Evolutionary conservation across 1,140 invertebrate genomes (phyloP).

Genomic region (Philopotamus ludificatus): DNA sequence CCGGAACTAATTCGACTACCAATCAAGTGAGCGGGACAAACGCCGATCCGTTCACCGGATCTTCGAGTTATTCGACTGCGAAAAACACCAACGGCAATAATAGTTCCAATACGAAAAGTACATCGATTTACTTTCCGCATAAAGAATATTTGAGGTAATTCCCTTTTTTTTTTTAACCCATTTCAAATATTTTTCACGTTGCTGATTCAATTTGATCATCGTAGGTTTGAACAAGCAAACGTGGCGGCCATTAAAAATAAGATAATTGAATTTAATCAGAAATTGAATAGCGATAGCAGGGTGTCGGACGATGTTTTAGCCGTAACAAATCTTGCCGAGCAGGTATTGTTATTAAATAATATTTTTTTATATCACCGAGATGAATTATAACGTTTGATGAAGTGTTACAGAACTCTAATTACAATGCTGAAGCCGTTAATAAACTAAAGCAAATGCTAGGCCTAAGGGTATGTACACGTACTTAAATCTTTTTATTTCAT

Average conservation of each 20-base stretch:
- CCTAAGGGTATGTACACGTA: slow-evolving; percentile 60
- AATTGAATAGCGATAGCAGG: slow-evolving; percentile 51
- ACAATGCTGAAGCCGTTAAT: slow-evolving; percentile 55
- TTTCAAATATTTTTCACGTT: not conserved
- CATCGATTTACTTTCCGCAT: slow-evolving; percentile 45
- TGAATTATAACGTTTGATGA: not conserved
- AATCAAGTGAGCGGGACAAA: slow-evolving; percentile 43
- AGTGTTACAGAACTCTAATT: slow-evolving; percentile 50
- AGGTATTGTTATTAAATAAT: slow-evolving; percentile 43
- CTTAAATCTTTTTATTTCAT: slow-evolving; percentile 5
- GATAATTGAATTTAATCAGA: slow-evolving; percentile 74
- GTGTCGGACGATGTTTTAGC: slow-evolving; percentile 59
- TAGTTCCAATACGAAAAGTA: slow-evolving; percentile 12
- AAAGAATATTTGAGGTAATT: slow-evolving; percentile 53
- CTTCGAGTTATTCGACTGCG: slow-evolving; percentile 57
- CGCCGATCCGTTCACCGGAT: slow-evolving; percentile 67
- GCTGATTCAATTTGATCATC: too few species aligned
- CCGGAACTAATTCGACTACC: slow-evolving; percentile 46
- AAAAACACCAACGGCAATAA: slow-evolving; percentile 26
- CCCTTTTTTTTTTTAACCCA: not conserved
- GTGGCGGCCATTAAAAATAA: slow-evolving; percentile 60
- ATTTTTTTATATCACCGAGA: not conserved
- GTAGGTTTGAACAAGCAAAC: slow-evolving; percentile 70
- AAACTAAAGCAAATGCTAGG: slow-evolving; percentile 71
- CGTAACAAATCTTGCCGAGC: slow-evolving; percentile 61